Evolutionary conservation across 1,140 invertebrate species (phyloP), one percentile per base, ranked within the genome.

Genomic region (Mylabris phalerata): DNA sequence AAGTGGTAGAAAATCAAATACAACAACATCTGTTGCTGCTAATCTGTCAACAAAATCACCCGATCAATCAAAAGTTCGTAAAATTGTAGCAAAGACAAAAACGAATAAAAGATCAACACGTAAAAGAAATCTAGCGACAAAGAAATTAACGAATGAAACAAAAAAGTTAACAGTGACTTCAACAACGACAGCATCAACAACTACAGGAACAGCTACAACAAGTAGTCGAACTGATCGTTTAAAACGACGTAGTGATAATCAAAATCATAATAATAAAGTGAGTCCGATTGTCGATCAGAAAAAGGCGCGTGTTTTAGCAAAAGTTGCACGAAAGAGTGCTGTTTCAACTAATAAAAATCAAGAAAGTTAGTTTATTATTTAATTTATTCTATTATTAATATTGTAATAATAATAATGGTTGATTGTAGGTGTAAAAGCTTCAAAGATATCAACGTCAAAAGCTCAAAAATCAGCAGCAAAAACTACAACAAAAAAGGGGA

Each of bases 251-350:
- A 40, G 43, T 38, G 48, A 56, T 38, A 49, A 45, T 43, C n/a
- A 67, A 59, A 58, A 60, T 19, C 19, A 19, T 54, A 32, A 56
- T 46, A 55, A 49, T 13, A 61, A 64, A 47, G 54, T 61, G 3
- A 68, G 63, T 61, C 64, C 73, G 1, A 62, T 70, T 2, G 67
- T 73, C 19, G 71, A 74, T 59, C 66, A 70, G 57, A 75, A 75
- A 57, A 75, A 75, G 60, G 73, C 73, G 0, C 68, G 66, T 42
- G 68, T 71, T 9, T 59, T 72, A 32, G 73, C 71, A 1, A 74
- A 72, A 63, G 69, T 73, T 48, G 71, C 69, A 6, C 68, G 63
- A 56, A 70, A 71, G 50, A 57, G 56, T 11, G 61, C 61, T 5
- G 50, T 62, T 13, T 13, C 60, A 11, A 38, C 60, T 27, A 26